These are phyloP conservation scores for Phrynocephalus forsythii DNA, from an alignment of 2,797 vertebrate genomes.

Conservation along the genomic window DNA sequence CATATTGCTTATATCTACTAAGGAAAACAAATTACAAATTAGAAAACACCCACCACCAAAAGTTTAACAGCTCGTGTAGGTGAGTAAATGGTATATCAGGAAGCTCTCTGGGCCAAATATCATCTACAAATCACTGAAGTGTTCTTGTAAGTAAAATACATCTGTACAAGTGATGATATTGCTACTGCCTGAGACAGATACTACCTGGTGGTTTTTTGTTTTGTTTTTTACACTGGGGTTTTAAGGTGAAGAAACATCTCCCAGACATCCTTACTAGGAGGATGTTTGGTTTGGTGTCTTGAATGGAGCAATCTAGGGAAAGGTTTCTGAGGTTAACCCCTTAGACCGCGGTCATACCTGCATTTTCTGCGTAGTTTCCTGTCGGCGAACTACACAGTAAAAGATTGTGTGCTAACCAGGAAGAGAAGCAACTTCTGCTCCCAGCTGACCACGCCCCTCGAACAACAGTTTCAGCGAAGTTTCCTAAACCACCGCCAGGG, in stretches of 20 bases:
- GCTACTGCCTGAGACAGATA: neutral
- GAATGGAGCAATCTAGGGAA: constrained; percentile 26
- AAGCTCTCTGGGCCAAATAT: neutral
- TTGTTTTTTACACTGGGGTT: neutral
- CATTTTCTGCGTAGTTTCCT: too few species aligned
- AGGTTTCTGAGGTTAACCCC: neutral
- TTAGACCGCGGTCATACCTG: neutral
- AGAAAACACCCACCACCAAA: neutral
- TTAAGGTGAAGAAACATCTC: neutral
- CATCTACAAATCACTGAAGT: neutral
- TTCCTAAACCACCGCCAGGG: too few species aligned
- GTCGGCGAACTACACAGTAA: too few species aligned
- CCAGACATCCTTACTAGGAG: neutral
- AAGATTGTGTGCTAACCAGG: too few species aligned
- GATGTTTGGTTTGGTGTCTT: neutral
- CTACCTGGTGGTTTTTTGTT: neutral
- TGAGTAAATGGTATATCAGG: neutral
- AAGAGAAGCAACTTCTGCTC: too few species aligned
- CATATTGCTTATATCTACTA: neutral
- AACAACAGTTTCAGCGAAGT: too few species aligned
- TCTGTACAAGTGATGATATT: neutral
- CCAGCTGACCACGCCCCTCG: too few species aligned
- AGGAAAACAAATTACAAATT: neutral
- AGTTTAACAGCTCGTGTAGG: too few species aligned
- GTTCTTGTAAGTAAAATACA: neutral